Percentiles rank a stretch among this genome's conserved stretches.
phyloP scores from a whole-genome alignment of 2,888 invertebrate species.

The Chymomyza amoena region DNA sequence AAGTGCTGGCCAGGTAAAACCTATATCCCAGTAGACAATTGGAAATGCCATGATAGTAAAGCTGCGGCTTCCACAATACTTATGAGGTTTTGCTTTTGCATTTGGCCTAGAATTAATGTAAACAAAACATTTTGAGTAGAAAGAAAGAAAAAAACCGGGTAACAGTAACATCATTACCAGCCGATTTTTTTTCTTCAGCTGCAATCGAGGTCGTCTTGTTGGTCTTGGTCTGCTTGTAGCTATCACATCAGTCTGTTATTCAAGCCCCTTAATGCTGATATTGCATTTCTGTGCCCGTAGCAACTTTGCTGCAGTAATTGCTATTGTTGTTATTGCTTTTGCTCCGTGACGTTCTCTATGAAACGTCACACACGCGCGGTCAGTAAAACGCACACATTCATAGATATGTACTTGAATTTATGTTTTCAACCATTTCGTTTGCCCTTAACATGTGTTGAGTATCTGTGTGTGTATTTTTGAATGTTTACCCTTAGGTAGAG shows the following conservation, averaged over 20 bases:
- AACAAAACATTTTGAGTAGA: slow-evolving; percentile 43
- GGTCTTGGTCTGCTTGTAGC: slow-evolving; percentile 25
- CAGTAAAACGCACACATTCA: slow-evolving; percentile 11
- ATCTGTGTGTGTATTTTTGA: slow-evolving; percentile 24
- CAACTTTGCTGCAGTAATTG: slow-evolving; percentile 5
- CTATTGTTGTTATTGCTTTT: slow-evolving; percentile 36
- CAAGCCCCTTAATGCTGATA: slow-evolving; percentile 54
- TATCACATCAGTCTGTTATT: slow-evolving; percentile 27
- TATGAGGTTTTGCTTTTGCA: slow-evolving; percentile 5
- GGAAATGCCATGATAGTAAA: background rate
- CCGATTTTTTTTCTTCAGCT: slow-evolving; percentile 36
- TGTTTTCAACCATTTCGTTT: slow-evolving; percentile 38
- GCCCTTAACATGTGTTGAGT: slow-evolving; percentile 16
- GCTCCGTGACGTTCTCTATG: slow-evolving; percentile 57
- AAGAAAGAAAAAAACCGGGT: slow-evolving; percentile 48
- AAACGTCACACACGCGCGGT: slow-evolving; percentile 40
- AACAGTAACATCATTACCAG: slow-evolving; percentile 66
- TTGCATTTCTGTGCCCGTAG: slow-evolving; percentile 41
- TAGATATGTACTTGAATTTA: slow-evolving; percentile 50
- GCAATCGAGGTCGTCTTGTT: slow-evolving; percentile 69
- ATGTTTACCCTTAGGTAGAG: slow-evolving; percentile 59
- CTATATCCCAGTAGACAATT: slow-evolving; percentile 7
- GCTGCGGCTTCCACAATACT: slow-evolving; percentile 53
- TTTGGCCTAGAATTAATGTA: slow-evolving; percentile 61
- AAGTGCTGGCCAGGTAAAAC: slow-evolving; percentile 85